These are phyloP conservation scores for Zenarchopterus dispar DNA, from an alignment of 2,797 vertebrate genomes.

Conservation along the genomic window DNA sequence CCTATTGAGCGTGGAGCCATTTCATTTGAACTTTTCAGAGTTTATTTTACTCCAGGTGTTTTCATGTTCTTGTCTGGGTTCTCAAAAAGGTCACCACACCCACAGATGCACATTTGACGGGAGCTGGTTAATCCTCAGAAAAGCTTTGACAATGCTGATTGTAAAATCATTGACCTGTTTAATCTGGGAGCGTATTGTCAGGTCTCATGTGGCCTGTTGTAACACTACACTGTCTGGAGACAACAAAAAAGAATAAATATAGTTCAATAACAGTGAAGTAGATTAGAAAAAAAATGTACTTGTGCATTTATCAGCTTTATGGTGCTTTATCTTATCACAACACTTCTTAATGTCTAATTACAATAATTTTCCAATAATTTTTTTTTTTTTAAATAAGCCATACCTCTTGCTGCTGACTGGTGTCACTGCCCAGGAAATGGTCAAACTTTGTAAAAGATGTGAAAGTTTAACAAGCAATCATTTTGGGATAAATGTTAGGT, in stretches of 20 bases:
- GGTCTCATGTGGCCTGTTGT: constrained; percentile 8
- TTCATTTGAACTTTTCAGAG: constrained; percentile 11
- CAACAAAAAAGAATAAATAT: no score
- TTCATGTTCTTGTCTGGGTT: constrained; percentile 25
- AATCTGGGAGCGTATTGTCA: constrained; percentile 5
- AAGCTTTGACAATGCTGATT: constrained; percentile 29
- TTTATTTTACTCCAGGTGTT: constrained; percentile 52
- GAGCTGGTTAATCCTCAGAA: constrained; percentile 47
- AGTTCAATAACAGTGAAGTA: not conserved
- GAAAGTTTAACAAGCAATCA: no score
- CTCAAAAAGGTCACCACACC: constrained; percentile 51
- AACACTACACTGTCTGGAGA: not conserved
- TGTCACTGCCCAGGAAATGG: no score
- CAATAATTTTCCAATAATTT: no score
- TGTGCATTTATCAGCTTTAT: not conserved
- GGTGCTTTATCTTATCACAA: not conserved
- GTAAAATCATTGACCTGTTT: constrained; percentile 14
- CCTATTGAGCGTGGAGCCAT: constrained; percentile 5
- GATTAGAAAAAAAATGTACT: not conserved
- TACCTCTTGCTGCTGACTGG: no score
- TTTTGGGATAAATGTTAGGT: no score
- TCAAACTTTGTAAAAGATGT: no score
- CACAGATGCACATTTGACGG: constrained; percentile 38
- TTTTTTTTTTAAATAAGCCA: not conserved
- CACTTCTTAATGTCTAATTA: not conserved